Conservation (phyloP, 2,797 vertebrate genomes). For the Pipistrellus pygmaeus region DNA sequence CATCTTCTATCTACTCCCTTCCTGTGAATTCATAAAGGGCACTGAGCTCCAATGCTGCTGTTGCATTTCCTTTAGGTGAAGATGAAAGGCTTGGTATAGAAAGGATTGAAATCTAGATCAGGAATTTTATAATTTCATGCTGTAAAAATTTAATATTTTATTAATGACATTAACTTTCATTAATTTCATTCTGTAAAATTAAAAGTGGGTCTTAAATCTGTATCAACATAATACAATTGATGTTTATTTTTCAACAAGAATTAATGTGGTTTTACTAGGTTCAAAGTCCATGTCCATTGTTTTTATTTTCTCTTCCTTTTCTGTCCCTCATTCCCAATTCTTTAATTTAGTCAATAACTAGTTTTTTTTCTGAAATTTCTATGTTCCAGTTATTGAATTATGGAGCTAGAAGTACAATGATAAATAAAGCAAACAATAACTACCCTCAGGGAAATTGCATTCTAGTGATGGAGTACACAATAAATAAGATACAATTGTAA, state of each 20-base stretch:
- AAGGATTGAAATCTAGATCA: not conserved
- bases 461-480: not conserved
- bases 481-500: not conserved
- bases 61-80: not conserved
- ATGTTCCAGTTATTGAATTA: not conserved
- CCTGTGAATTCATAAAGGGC: not conserved
- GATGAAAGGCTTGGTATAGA: not conserved
- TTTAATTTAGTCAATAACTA: not conserved
- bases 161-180: not conserved
- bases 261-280: not conserved
- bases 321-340: not conserved
- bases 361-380: not conserved
- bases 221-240: not conserved
- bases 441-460: not conserved
- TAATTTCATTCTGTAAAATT: slow-evolving; percentile 2
- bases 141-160: not conserved
- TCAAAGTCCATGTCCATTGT: not conserved
- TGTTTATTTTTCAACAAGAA: not conserved
- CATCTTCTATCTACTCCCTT: not conserved
- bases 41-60: not conserved
- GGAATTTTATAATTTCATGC: not conserved
- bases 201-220: not conserved
- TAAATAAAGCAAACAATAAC: not conserved
- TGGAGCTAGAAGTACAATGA: not conserved
- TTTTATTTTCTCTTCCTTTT: not conserved